Percentiles rank a stretch among this genome's conserved stretches.
phyloP scores from a whole-genome alignment of 1,140 invertebrate species.

The Pemphigus obesinymphae region DNA sequence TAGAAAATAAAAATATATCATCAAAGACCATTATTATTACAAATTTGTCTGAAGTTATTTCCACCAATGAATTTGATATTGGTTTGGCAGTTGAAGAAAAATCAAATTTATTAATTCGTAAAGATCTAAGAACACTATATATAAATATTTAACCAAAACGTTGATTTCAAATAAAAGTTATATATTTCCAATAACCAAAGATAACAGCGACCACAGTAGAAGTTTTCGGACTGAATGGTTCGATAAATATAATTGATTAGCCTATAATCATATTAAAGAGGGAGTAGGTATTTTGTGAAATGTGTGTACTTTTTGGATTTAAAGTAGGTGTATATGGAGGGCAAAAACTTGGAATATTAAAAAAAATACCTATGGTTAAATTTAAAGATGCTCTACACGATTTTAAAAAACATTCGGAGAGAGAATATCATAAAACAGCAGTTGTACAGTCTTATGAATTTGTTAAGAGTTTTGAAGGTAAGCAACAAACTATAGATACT shows the following conservation, averaged over 20 bases:
- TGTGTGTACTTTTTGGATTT: not conserved
- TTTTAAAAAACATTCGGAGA: too few relatives aligned
- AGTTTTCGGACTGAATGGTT: not conserved
- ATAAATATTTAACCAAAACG: not conserved
- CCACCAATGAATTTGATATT: not conserved
- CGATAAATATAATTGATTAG: not conserved
- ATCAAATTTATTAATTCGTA: too few relatives aligned
- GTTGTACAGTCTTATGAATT: too few relatives aligned
- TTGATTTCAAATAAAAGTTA: not conserved
- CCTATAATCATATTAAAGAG: not conserved
- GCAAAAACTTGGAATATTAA: not conserved
- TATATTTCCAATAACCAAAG: not conserved
- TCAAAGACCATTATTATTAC: not conserved
- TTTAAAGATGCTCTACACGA: too few relatives aligned
- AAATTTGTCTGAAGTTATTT: not conserved
- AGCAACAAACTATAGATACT: not conserved
- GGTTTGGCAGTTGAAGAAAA: too few relatives aligned
- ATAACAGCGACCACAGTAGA: not conserved
- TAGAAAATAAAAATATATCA: not conserved
- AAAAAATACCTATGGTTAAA: not conserved
- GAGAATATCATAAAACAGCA: too few relatives aligned
- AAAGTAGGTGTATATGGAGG: not conserved
- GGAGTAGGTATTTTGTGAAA: not conserved
- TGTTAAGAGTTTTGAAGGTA: too few relatives aligned
- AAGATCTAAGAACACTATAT: not conserved